phyloP scores from a whole-genome alignment of 2,888 invertebrate species.

The Tetrapedia diversipes region DNA sequence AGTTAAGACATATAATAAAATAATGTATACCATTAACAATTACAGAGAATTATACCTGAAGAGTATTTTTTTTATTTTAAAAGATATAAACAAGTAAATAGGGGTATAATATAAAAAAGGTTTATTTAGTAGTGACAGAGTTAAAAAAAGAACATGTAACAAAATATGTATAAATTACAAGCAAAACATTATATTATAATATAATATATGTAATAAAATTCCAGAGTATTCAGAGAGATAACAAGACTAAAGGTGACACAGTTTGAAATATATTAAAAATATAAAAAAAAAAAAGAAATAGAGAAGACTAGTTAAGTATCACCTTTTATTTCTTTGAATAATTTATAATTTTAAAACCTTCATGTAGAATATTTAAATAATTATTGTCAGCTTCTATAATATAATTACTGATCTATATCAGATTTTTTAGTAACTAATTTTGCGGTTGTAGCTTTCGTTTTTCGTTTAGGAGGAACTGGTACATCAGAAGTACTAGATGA shows the following conservation, averaged over 20 bases:
- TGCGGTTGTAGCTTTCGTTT: conserved; percentile 70
- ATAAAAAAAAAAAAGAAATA: conserved; percentile 64
- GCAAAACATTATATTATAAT: conserved; percentile 47
- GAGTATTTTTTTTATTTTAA: conserved; percentile 36
- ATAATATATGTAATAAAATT: conserved; percentile 39
- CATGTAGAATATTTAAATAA: conserved; percentile 38
- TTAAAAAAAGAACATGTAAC: conserved; percentile 35
- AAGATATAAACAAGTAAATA: conserved; percentile 40
- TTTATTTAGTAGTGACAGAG: conserved; percentile 44
- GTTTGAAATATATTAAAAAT: conserved; percentile 56
- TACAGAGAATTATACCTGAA: conserved; percentile 45
- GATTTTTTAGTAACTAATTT: conserved; percentile 66
- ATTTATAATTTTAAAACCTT: conserved; percentile 30
- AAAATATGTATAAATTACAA: conserved; percentile 55
- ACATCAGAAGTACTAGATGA: conserved; percentile 77
- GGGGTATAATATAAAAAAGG: conserved; percentile 46
- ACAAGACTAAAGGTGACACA: conserved; percentile 49
- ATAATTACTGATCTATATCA: conserved; percentile 69
- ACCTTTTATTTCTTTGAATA: conserved; percentile 43
- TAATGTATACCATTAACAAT: conserved; percentile 55
- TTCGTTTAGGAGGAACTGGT: conserved; percentile 83
- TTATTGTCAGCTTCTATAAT: conserved; percentile 47
- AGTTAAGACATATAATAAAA: conserved; percentile 47
- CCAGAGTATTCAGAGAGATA: conserved; percentile 32
- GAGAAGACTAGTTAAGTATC: conserved; percentile 65